A percentile compares a stretch with the other conserved stretches of the same genome.
Evolutionary conservation across 2,888 invertebrate species (phyloP).

Genomic region (Sphaerophoria rueppellii): DNA sequence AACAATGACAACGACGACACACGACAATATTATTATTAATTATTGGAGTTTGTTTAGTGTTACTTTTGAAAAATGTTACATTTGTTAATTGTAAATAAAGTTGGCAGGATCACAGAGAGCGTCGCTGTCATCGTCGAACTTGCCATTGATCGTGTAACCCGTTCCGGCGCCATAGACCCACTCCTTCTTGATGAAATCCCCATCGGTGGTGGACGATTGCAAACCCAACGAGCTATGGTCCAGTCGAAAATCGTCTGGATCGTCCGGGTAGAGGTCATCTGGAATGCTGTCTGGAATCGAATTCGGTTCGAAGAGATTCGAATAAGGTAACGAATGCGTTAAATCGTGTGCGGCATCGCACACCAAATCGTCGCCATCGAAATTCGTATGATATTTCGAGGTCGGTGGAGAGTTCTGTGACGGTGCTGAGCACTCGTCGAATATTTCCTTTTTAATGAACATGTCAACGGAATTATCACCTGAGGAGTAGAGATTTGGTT

Average conservation of each 20-base stretch:
- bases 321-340: slow-evolving; percentile 80
- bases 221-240: slow-evolving; percentile 81
- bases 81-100: slow-evolving; percentile 80
- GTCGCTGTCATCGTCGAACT: slow-evolving; percentile 81
- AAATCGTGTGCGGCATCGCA: slow-evolving; percentile 79
- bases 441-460: slow-evolving; percentile 81
- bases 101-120: slow-evolving; percentile 81
- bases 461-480: slow-evolving; percentile 81
- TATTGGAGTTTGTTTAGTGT: not conserved
- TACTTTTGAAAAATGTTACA: slow-evolving; percentile 16
- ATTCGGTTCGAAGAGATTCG: slow-evolving; percentile 81
- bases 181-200: slow-evolving; percentile 81
- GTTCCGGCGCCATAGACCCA: slow-evolving; percentile 81
- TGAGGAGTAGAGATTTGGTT: slow-evolving; percentile 81
- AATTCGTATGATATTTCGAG: slow-evolving; percentile 81
- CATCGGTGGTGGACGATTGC: slow-evolving; percentile 81
- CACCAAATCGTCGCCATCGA: slow-evolving; percentile 80
- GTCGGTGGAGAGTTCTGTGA: slow-evolving; percentile 81
- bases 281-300: slow-evolving; percentile 82
- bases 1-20: not conserved
- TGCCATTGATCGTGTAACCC: slow-evolving; percentile 80
- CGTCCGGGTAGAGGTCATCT: slow-evolving; percentile 80
- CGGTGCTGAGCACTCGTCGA: slow-evolving; percentile 80
- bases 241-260: slow-evolving; percentile 81
- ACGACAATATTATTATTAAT: not conserved